Evolutionary conservation across 2,888 invertebrate genomes (phyloP).

Genomic region (Patella depressa): DNA sequence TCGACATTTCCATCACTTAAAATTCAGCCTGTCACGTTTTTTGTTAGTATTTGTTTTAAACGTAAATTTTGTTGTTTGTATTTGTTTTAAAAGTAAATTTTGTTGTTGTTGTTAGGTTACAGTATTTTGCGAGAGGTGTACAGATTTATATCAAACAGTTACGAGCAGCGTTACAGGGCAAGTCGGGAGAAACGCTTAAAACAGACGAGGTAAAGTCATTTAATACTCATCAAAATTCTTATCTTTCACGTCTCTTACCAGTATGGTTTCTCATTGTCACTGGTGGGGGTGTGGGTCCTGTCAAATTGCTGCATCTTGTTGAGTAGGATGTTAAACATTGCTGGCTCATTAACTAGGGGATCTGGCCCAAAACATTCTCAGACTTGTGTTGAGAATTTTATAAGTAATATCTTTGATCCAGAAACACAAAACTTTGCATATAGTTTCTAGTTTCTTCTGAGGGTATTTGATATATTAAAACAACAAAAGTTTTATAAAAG

Average conservation of each 20-base stretch:
- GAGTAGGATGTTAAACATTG: no score
- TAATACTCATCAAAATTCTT: not conserved
- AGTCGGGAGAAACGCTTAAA: conserved; percentile 81
- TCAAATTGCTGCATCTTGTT: no score
- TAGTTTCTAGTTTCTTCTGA: no score
- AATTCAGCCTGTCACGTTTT: no score
- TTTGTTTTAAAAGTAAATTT: not conserved
- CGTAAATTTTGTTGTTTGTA: conserved; percentile 58
- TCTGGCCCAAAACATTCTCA: no score
- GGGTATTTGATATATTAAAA: no score
- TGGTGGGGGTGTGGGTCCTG: no score
- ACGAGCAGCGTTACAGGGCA: conserved; percentile 78
- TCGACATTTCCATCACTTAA: not conserved
- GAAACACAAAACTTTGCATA: no score
- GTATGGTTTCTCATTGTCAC: not conserved
- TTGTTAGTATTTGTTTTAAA: not conserved
- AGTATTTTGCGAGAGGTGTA: conserved; percentile 92
- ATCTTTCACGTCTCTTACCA: not conserved
- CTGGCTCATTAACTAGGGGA: no score
- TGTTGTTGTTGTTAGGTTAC: conserved; percentile 78
- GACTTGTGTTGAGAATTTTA: no score
- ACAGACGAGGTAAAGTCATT: conserved; percentile 76
- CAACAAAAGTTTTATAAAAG: no score
- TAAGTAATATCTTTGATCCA: no score
- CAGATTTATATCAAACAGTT: conserved; percentile 87